These are phyloP conservation scores for Loris lydekkerianus DNA, from an alignment of 2,797 vertebrate genomes.

Conservation along the genomic window DNA sequence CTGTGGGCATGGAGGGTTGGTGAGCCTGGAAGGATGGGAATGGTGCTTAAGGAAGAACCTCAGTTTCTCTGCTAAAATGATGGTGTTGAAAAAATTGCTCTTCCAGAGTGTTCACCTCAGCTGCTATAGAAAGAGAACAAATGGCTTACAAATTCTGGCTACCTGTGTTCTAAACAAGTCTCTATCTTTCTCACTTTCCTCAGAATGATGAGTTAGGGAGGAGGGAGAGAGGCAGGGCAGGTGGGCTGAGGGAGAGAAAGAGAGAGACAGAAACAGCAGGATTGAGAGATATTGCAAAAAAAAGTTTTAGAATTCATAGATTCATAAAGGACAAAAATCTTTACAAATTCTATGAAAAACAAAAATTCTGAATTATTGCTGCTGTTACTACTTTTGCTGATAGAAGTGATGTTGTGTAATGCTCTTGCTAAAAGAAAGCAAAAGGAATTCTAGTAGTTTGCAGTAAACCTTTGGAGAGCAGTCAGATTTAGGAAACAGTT, in stretches of 20 bases:
- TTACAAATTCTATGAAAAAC: background rate
- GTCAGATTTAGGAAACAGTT: conserved; percentile 16
- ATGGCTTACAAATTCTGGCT: conserved; percentile 3
- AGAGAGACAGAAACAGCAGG: background rate
- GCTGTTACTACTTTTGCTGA: background rate
- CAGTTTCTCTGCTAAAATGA: background rate
- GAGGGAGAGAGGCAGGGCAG: background rate
- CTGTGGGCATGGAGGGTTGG: background rate
- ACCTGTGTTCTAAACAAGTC: background rate
- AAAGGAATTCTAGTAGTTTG: conserved; percentile 33
- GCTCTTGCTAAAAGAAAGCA: background rate
- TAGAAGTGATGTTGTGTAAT: background rate
- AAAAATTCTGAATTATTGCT: background rate
- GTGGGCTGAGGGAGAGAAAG: background rate
- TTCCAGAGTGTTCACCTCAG: conserved; percentile 24
- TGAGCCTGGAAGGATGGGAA: background rate
- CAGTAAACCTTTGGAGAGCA: conserved; percentile 42
- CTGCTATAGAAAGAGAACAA: background rate
- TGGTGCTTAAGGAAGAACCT: background rate
- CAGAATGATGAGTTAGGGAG: background rate
- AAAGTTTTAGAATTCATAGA: background rate
- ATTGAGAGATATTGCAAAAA: background rate
- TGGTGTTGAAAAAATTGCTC: background rate
- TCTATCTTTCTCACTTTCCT: background rate
- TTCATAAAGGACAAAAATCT: background rate